These are phyloP conservation scores for Dolichomitus sp. DNA, from an alignment of 2,888 invertebrate genomes.

Conservation along the genomic window DNA sequence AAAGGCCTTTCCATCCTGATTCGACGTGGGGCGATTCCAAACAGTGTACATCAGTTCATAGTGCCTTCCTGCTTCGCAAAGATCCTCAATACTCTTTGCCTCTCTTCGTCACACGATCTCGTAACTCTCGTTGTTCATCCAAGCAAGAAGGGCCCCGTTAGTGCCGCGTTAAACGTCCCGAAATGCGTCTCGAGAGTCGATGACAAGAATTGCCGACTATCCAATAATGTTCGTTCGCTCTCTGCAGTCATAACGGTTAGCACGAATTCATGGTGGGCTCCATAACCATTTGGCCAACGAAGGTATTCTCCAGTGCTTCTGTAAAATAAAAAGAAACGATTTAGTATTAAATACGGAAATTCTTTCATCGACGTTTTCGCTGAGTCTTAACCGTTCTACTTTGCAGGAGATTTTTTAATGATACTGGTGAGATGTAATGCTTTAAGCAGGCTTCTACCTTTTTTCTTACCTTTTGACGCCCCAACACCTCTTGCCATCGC, in stretches of 20 bases:
- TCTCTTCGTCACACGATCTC: constrained; percentile 61
- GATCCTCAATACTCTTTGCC: constrained; percentile 19
- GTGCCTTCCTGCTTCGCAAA: constrained; percentile 2
- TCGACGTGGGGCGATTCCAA: constrained; percentile 58
- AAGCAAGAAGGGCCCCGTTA: constrained; percentile 66
- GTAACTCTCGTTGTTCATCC: constrained; percentile 66
- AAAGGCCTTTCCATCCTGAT: constrained; percentile 47
- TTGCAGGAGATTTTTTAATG: background rate
- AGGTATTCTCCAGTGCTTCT: constrained; percentile 7
- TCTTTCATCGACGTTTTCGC: background rate
- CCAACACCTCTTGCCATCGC: background rate
- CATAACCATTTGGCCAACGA: constrained; percentile 27
- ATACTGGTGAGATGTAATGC: background rate
- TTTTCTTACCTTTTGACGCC: background rate
- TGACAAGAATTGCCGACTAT: constrained; percentile 69
- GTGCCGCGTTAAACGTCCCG: constrained; percentile 74
- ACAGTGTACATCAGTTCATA: constrained; percentile 25
- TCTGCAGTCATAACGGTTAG: constrained; percentile 18
- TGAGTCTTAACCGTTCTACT: background rate
- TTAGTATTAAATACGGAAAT: background rate
- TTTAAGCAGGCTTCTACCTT: background rate
- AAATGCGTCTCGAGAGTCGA: constrained; percentile 73
- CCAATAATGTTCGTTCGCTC: constrained; percentile 65
- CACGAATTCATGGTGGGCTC: constrained; percentile 36
- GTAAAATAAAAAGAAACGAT: constrained; percentile 26